phyloP scores from a whole-genome alignment of 2,113 vertebrate species.

The Ranitomeya imitator region DNA sequence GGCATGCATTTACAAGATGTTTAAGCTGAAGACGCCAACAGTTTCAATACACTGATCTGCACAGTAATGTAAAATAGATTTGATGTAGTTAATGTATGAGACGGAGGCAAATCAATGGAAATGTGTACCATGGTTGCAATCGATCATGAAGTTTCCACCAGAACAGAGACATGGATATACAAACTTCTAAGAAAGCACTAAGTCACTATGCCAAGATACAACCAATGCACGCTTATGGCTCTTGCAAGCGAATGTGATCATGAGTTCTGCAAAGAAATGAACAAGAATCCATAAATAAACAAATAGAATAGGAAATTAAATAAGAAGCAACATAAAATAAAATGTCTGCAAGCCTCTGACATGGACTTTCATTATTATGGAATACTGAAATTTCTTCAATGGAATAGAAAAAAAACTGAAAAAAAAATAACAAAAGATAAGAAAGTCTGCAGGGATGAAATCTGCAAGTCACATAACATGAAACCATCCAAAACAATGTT shows the following conservation, averaged over 20 bases:
- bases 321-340: constrained; percentile 63
- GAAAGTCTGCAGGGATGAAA: constrained; percentile 75
- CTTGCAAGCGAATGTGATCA: constrained; percentile 76
- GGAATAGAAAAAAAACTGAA: constrained; percentile 60
- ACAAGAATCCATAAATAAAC: constrained; percentile 62
- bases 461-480: constrained; percentile 65
- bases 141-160: constrained; percentile 75
- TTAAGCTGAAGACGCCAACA: neutral
- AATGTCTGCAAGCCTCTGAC: constrained; percentile 42
- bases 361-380: constrained; percentile 64
- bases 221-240: constrained; percentile 73
- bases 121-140: constrained; percentile 73
- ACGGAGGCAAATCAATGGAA: constrained; percentile 75
- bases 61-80: neutral
- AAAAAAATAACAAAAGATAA: constrained; percentile 65
- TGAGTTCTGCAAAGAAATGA: constrained; percentile 68
- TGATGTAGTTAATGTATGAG: constrained; percentile 68
- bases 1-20: neutral
- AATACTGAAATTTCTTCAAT: constrained; percentile 64
- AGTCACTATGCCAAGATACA: constrained; percentile 76
- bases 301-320: constrained; percentile 65
- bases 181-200: constrained; percentile 72
- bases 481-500: constrained; percentile 70
- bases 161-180: constrained; percentile 71
- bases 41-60: constrained; percentile 17